Conservation (phyloP, 2,113 vertebrate genomes). For the Garra rufa region DNA sequence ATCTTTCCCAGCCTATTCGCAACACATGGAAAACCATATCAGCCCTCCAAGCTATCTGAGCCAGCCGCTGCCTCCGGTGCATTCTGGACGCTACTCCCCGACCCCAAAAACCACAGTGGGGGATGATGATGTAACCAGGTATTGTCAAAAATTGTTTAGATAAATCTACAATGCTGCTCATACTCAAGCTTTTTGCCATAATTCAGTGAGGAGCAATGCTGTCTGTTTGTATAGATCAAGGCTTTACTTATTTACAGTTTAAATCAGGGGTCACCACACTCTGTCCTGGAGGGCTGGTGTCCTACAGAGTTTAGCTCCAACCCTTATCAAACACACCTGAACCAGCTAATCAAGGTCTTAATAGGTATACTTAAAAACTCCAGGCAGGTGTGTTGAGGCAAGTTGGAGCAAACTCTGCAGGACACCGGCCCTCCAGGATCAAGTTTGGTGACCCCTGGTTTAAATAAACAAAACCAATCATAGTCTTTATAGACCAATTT, state of each 20-base stretch:
- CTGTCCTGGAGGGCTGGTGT: no score
- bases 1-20: conserved; percentile 82
- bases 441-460: no score
- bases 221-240: neutral
- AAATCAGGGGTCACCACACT: no score
- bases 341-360: no score
- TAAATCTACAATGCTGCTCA: neutral
- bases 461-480: no score
- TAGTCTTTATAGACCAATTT: no score
- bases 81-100: conserved; percentile 87
- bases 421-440: no score
- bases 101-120: conserved; percentile 86
- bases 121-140: conserved; percentile 93
- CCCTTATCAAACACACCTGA: no score
- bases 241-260: neutral
- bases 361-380: no score
- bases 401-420: no score
- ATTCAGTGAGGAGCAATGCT: neutral
- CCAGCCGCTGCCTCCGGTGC: conserved; percentile 80
- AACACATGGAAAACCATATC: conserved; percentile 93
- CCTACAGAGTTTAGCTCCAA: no score
- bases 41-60: conserved; percentile 83
- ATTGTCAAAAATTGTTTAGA: conserved; percentile 50
- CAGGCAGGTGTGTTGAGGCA: no score
- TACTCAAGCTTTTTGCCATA: neutral